phyloP scores from a whole-genome alignment of 2,797 vertebrate species.

The Falco novaeseelandiae region DNA sequence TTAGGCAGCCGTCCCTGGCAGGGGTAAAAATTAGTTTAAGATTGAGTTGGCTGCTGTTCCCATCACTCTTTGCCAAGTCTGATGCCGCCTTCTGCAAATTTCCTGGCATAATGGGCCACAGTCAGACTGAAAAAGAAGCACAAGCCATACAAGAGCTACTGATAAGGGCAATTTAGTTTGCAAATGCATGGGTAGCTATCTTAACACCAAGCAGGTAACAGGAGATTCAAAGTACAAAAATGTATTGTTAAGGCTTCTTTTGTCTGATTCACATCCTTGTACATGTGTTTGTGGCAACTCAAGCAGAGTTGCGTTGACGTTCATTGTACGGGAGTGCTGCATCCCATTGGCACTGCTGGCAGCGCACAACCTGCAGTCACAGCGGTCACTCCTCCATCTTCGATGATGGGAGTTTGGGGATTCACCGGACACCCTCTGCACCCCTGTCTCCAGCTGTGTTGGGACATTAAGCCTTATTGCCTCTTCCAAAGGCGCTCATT shows the following conservation, averaged over 20 bases:
- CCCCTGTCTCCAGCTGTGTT: not conserved
- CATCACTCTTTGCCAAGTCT: not conserved
- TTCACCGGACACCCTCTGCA: fast-evolving
- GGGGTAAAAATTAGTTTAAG: not conserved
- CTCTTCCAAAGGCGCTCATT: not conserved
- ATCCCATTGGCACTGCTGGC: fast-evolving
- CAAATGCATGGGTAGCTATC: not conserved
- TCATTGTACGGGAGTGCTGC: fast-evolving
- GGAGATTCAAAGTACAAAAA: not conserved
- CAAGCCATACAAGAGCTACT: not conserved
- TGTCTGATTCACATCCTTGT: not conserved
- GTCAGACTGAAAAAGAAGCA: not conserved
- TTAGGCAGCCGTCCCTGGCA: not conserved
- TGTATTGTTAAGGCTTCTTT: not conserved
- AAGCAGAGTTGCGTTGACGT: fast-evolving
- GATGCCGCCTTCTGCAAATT: not conserved
- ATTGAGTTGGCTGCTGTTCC: not conserved
- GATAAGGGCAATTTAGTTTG: not conserved
- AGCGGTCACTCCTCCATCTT: fast-evolving
- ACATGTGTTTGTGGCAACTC: not conserved
- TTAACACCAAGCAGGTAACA: not conserved
- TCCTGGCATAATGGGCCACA: not conserved
- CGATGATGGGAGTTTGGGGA: not conserved
- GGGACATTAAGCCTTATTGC: not conserved
- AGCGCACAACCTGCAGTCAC: not conserved